phyloP scores from a whole-genome alignment of 2,113 vertebrate species.

The Boleophthalmus pectinirostris region DNA sequence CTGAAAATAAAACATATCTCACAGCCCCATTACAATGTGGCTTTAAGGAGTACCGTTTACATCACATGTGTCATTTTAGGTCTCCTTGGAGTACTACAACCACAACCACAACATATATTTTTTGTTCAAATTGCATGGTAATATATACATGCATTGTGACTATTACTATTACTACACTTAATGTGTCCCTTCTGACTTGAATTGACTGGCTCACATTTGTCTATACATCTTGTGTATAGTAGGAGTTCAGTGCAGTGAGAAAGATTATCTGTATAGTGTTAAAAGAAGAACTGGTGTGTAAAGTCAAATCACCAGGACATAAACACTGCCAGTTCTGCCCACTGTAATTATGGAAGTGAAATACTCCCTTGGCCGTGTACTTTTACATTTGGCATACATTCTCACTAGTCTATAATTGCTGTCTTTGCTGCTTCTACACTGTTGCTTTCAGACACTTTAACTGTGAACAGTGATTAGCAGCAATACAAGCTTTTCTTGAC shows the following conservation, averaged over 20 bases:
- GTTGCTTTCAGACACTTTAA: slow-evolving; percentile 5
- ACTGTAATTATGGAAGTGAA: background rate
- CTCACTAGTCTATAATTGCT: background rate
- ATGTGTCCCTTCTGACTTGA: background rate
- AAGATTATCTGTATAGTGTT: background rate
- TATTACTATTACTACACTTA: background rate
- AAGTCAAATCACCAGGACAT: background rate
- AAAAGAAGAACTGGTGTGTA: background rate
- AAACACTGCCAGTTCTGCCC: background rate
- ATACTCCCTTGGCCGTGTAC: background rate
- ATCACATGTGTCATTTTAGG: too few species aligned
- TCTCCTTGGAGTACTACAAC: too few species aligned
- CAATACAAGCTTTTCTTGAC: slow-evolving; percentile 28
- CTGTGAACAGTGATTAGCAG: slow-evolving; percentile 26
- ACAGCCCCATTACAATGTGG: too few species aligned
- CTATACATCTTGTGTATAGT: background rate
- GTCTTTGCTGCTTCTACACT: background rate
- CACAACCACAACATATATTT: too few species aligned
- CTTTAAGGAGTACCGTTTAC: too few species aligned
- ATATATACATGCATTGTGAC: background rate
- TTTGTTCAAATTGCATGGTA: background rate
- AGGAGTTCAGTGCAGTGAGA: background rate
- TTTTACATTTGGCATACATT: background rate
- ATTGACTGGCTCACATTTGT: background rate
- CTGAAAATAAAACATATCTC: too few species aligned